Base-by-base conservation (phyloP, 2,888 invertebrate species). In the Phytoseiulus persimilis region DNA sequence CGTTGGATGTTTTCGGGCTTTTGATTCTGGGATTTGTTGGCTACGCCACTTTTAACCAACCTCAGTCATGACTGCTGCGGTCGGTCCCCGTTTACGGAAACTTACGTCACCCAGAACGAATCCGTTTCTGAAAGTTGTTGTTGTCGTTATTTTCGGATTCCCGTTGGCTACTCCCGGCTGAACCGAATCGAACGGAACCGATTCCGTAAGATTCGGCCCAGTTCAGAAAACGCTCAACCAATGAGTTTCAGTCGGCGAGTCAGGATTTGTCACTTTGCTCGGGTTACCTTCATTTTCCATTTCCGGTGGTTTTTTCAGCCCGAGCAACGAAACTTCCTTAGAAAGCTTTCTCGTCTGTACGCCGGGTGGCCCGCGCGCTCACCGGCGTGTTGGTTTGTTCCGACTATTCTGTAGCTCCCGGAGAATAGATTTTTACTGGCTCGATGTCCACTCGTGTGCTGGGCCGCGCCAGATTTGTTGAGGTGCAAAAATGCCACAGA, bases 241-340 rank as follows among this genome's bases (percentile, higher is more conserved):
- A 11, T 46, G 46, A 46, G 9, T 46, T 46, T 46, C 46, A 46
- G 46, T 14, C 46, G 18, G 65, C 65, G 65, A 65, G 65, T 11
- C 65, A 65, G 65, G 65, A 65, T 65, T 65, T 65, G 65, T 65
- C 65, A 65, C 65, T 23, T 65, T 65, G 65, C 65, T 65, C 18
- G 65, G 65, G 65, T 65, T 65, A 65, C 65, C 65, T 65, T 65
- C 65, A 65, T 65, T 65, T 65, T 65, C 65, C 65, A 65, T 65
- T 65, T 65, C 65, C 65, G 65, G 65, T 65, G 65, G 65, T 65
- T 65, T 65, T n/a, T 65, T 65, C 65, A 28, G 65, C 65, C 11
- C 28, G 65, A 65, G 28, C 65, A 18, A 23, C 28, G 65, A 65
- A 65, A 65, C 65, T 65, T 65, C 65, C 65, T 65, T 65, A 65